Evolutionary conservation across 2,113 vertebrate genomes (phyloP), one percentile per base, ranked within the genome.

Genomic region (Sinocyclocheilus anshuiensis): DNA sequence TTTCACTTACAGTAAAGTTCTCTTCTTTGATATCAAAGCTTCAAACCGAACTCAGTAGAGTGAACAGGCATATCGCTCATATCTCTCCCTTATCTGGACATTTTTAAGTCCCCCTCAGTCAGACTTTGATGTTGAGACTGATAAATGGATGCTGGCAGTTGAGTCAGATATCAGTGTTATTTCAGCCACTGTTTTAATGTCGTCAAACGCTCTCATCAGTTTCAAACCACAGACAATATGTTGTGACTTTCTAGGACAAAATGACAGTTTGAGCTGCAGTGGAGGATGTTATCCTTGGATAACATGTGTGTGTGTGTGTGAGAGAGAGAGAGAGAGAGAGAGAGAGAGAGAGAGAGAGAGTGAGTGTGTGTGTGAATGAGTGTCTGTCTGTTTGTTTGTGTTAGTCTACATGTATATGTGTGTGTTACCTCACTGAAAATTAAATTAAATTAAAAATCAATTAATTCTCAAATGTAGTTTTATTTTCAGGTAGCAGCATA

Each of bases 81-180:
- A 85, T 79, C 84, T 79, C 57, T 53, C 69, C 57, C 39, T 86
- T 83, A 83, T 83, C 71, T 83, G n/a, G 39, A 82, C 29, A 1
- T 72, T 36, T 86, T 79, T 71, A 80, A 86, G 33, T 59, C 50
- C 50, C 65, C 77, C 69, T 86, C 59, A 86, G 79, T 82, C 79
- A 86, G 55, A 75, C 86, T 86, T 86, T 83, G 80, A 86, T 83
- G 45, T 65, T n/a, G 48, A 86, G 74, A 16, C 15, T 77, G 57
- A 85, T 81, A 77, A 57, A 85, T 76, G 20, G 50, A 81, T 72
- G 39, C 67, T 63, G 42, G 63, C 72, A 65, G 42, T 65, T 53
- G 77, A 26, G 39, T 48, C n/a, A 55, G 61, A 86, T 77, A 77
- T 86, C 10, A 61, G 22, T 84, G 48, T 45, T 84, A 48, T 74